Conservation (phyloP, 1,140 invertebrate species). For the Coboldia fuscipes region DNA sequence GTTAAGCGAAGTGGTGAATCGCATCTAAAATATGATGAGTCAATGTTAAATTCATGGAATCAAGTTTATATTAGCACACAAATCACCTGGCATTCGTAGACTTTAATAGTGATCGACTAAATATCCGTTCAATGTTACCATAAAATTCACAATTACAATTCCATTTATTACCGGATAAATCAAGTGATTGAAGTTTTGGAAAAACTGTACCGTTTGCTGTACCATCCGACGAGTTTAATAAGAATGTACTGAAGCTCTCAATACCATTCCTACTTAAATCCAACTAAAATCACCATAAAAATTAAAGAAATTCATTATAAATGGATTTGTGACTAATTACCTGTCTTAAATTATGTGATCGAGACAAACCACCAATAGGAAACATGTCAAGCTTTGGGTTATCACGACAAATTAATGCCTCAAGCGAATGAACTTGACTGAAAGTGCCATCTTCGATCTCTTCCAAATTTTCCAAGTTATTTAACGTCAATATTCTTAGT, state of each 20-base stretch:
- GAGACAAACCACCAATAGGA: conserved; percentile 9
- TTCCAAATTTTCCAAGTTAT: conserved; percentile 26
- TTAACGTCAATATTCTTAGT: conserved; percentile 28
- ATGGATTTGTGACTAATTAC: conserved; percentile 3
- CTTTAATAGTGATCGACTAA: too few relatives aligned
- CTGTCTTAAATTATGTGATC: conserved; percentile 9
- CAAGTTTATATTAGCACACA: conserved; percentile 2
- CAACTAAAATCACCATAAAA: conserved; percentile 6
- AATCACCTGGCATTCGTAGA: conserved; percentile 10
- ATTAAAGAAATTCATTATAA: background rate
- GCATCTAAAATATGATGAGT: conserved; percentile 9
- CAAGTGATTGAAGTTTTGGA: conserved; percentile 21
- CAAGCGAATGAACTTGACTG: conserved; percentile 18
- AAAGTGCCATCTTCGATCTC: conserved; percentile 27
- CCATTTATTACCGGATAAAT: conserved; percentile 31
- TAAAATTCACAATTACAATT: conserved; percentile 30
- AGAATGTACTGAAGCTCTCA: conserved; percentile 25
- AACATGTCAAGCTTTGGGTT: conserved; percentile 13
- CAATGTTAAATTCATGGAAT: conserved; percentile 5
- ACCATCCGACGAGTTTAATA: conserved; percentile 13
- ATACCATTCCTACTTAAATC: too few relatives aligned
- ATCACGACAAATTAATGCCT: conserved; percentile 10
- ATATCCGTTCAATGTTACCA: background rate
- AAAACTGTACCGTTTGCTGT: conserved; percentile 6
- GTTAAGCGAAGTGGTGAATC: conserved; percentile 14